Evolutionary conservation across 2,797 vertebrate species (phyloP), one percentile per base, ranked within the genome.

Genomic region (Acipenser transmontanus): DNA sequence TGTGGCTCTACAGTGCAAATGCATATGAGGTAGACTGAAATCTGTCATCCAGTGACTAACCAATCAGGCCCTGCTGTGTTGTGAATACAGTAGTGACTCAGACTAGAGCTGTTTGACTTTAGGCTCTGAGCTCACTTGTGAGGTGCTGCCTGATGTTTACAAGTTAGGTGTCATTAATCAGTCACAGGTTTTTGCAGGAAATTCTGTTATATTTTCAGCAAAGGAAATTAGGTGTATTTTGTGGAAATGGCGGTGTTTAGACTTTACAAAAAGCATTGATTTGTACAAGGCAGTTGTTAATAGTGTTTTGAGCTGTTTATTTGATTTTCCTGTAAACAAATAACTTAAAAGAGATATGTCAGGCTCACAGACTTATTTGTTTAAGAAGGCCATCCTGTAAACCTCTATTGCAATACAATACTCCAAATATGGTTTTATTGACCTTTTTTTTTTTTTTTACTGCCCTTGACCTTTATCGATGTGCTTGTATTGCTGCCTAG

Each of bases 1-100:
- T 2, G 54, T n/a, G 54, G 1, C 11, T 57, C 14, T 57, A n/a
- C n/a, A 34, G n/a, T 54, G 9, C 52, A 9, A 34, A n/a, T 47
- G 17, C 60, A 61, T 13, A 13, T 47, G 60, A 61, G 60, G 17
- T 61, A 20, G 13, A n/a, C 60, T 61, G 60, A n/a, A 61, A 9
- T 20, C 17, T 61, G 60, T 1, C 60, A 61, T 4, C 4, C 34
- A 34, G 34, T 61, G 14, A 61, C 34, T 61, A 17, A 17, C 17
- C 52, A n/a, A 9, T n/a, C 52, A 9, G n/a, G 7, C 8, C 52
- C 52, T 54, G 6, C 34, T 34, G 4, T 34, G 34, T 4, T 34
- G 34, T 34, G 34, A 34, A 54, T 54, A 54, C 52, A 54, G 9
- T 9, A n/a, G 52, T 54, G 52, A 54, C 52, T 54, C 52, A 54